Evolutionary conservation across 2,888 invertebrate genomes (phyloP).

Genomic region (Leucophora obtusa): DNA sequence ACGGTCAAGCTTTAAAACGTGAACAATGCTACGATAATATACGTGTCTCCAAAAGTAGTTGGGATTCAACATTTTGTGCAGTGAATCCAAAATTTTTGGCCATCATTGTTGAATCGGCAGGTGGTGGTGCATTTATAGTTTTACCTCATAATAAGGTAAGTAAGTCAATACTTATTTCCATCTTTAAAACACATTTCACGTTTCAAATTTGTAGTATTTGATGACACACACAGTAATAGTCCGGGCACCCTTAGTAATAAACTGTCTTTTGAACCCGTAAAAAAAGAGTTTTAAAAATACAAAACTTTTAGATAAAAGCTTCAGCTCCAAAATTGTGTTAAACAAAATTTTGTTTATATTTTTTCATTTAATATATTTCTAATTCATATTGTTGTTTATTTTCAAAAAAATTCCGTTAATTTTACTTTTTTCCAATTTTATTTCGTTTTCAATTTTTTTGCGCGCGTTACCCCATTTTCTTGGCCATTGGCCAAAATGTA

Average conservation of each 20-base stretch:
- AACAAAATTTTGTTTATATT: background rate
- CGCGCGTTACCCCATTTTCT: slow-evolving; percentile 63
- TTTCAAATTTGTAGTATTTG: slow-evolving; percentile 20
- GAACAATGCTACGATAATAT: slow-evolving; percentile 99
- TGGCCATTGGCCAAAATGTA: slow-evolving; percentile 68
- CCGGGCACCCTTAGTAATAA: background rate
- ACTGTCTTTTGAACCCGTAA: slow-evolving; percentile 1
- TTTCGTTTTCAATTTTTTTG: slow-evolving; percentile 42
- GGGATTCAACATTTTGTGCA: slow-evolving; percentile 99
- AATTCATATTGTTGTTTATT: slow-evolving; percentile 20
- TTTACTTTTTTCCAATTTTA: slow-evolving; percentile 44
- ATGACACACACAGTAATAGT: background rate
- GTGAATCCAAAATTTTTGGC: slow-evolving; percentile 99
- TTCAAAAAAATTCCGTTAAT: slow-evolving; percentile 45
- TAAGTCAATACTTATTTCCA: slow-evolving; percentile 60
- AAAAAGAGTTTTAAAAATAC: slow-evolving; percentile 30
- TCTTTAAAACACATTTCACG: slow-evolving; percentile 44
- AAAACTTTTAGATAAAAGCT: background rate
- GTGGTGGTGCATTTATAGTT: slow-evolving; percentile 97
- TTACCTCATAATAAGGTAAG: slow-evolving; percentile 93
- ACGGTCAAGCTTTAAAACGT: slow-evolving; percentile 90
- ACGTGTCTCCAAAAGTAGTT: slow-evolving; percentile 97
- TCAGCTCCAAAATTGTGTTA: background rate
- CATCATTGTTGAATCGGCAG: slow-evolving; percentile 97
- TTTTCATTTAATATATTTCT: slow-evolving; percentile 32